Base-by-base conservation (phyloP, 2,113 vertebrate genomes). In the Corythoichthys haematopterus region DNA sequence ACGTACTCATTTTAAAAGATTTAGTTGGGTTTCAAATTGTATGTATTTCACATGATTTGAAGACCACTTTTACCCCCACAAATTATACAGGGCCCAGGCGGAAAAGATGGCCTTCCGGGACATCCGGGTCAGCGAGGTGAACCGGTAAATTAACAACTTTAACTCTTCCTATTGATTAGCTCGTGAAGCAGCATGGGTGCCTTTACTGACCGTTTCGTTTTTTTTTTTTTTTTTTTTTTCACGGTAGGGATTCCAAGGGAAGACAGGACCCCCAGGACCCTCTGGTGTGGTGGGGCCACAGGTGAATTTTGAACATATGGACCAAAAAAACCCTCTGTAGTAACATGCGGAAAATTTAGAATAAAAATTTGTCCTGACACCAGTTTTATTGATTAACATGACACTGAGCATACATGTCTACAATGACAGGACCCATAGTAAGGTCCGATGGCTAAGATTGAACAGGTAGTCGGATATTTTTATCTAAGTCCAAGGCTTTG, bases 91-190 rank as follows among this genome's bases (percentile, higher is more conserved):
- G 97, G 97, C 35, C 93, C 95, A 53, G 91, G 89, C 15, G 97
- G 97, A 60, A 99, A 99, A 83, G 96, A 99, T 2, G 97, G 97
- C 69, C 92, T 98, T 71, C 97, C 97, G 0, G 97, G 97, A 75
- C 97, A 99, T 80, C 97, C 97, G 2, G 97, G 97, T 58, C 97
- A 99, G 90, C 91, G 97, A 92, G 97, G 95, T 79, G 96, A 99
- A 89, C 94, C 96, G 0, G 97, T 98, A 76, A 96, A 95, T 93
- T n/a, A 52, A 15, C 3, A n/a, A n/a, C 6, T 6, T 43, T 43
- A 43, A 14, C 13, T 37, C 14, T 4, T 65, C 33, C 36, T 15
- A 33, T 16, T 36, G 3, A 38, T 16, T 14, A 11, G 10, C 8
- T 60, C 15, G 5, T 15, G 36, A 2, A 3, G 1, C 37, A 43